These are phyloP conservation scores for Mesaphorura yosii DNA, from an alignment of 1,140 invertebrate genomes.

Conservation along the genomic window DNA sequence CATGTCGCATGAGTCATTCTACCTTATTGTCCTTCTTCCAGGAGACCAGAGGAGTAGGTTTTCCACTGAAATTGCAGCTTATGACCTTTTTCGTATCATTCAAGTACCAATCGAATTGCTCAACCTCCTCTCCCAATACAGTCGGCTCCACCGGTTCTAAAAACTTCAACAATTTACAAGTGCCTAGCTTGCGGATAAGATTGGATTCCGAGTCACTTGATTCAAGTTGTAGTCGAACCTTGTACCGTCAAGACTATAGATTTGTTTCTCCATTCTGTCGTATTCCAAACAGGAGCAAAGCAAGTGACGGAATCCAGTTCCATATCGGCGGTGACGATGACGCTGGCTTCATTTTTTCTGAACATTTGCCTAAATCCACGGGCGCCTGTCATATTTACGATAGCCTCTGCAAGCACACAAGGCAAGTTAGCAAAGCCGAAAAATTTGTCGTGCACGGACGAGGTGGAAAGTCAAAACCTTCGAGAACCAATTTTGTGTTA, in stretches of 20 bases:
- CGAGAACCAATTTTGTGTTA: neutral
- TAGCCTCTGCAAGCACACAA: neutral
- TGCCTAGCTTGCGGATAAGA: neutral
- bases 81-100: conserved; percentile 15
- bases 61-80: conserved; percentile 3
- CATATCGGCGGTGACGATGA: neutral
- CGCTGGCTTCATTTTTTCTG: neutral
- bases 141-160: conserved; percentile 3
- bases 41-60: conserved; percentile 6
- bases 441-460: too few species aligned
- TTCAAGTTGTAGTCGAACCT: neutral
- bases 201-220: neutral
- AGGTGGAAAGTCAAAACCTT: too few species aligned
- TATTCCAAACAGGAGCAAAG: conserved; percentile 24
- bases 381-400: neutral
- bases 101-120: conserved; percentile 9
- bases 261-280: conserved; percentile 19
- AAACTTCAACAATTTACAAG: neutral
- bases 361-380: neutral
- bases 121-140: neutral
- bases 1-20: neutral
- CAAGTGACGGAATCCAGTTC: conserved; percentile 8
- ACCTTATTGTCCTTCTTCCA: conserved; percentile 20
- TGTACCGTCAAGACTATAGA: neutral
- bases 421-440: too few species aligned